Base-by-base conservation (phyloP, 2,888 invertebrate genomes). In the Aphidius colemani region DNA sequence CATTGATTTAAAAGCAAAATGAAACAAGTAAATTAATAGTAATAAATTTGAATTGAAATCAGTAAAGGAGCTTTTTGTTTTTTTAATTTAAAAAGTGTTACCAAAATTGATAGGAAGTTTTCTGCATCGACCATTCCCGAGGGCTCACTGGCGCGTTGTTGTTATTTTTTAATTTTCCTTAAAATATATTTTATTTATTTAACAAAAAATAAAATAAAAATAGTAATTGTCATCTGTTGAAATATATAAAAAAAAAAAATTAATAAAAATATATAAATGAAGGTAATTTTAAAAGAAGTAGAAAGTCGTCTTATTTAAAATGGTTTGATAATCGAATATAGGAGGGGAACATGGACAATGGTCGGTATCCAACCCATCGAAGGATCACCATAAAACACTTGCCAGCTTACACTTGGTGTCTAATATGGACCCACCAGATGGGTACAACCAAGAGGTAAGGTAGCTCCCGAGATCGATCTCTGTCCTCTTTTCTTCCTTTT, bases 381-480 rank as follows among this genome's bases (percentile, higher is more conserved):
- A 30, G 30, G 30, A 30, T 30, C 30, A 30, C 5, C 30, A 30
- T 30, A 30, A 30, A 5, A 30, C 30, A 30, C 30, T 30, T 30
- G 30, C 30, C 30, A 5, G 30, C 5, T 5, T 30, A 30, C 30
- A 30, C 30, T 30, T 30, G 30, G 30, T 30, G 30, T 30, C 30
- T 78, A 78, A 77, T 78, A 75, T 77, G 81, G 78, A 75, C 78
- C 78, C 79, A 78, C 78, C 77, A 74, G 81, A 79, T 80, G 81
- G 81, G 61, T 61, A 61, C 81, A 77, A 75, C 74, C 71, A 78
- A 78, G 79, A 83, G 84, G 84, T 84, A 84, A 84, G 78, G 83
- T 84, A 83, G 78, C 75, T 79, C 80, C 80, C 80, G 76, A 76
- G 82, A 81, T 82, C 82, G 83, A 80, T 83, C 83, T 83, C 82